These are phyloP conservation scores for Enteromius mattozi DNA, from an alignment of 2,797 vertebrate genomes.

Conservation along the genomic window DNA sequence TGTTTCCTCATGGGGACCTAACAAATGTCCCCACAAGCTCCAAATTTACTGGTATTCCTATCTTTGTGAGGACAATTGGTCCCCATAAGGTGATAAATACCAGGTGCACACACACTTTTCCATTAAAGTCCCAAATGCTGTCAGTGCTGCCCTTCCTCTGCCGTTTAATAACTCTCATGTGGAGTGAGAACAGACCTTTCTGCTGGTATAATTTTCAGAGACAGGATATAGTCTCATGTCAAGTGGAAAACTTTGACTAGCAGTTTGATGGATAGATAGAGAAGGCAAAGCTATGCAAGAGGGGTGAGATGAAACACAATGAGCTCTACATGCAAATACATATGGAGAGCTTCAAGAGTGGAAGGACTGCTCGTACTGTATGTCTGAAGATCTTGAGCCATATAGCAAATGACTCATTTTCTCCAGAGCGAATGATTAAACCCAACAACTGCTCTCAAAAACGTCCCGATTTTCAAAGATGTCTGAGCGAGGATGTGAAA, in stretches of 20 bases:
- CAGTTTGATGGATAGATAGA: neutral
- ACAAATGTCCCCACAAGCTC: too few species aligned
- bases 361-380: neutral
- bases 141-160: neutral
- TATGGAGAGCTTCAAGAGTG: neutral
- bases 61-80: too few species aligned
- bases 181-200: neutral
- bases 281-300: neutral
- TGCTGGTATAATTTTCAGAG: neutral
- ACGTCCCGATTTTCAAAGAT: neutral
- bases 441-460: neutral
- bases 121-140: neutral
- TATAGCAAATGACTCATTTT: neutral
- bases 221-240: neutral
- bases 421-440: neutral
- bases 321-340: constrained; percentile 1
- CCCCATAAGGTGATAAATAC: too few species aligned
- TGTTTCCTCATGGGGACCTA: too few species aligned
- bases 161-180: neutral
- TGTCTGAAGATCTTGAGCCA: neutral
- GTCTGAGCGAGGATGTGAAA: neutral
- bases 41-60: too few species aligned
- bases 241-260: neutral
- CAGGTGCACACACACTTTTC: neutral
- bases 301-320: neutral